Base-by-base conservation (phyloP, 1,140 invertebrate genomes). In the Berghia stephanieae region DNA sequence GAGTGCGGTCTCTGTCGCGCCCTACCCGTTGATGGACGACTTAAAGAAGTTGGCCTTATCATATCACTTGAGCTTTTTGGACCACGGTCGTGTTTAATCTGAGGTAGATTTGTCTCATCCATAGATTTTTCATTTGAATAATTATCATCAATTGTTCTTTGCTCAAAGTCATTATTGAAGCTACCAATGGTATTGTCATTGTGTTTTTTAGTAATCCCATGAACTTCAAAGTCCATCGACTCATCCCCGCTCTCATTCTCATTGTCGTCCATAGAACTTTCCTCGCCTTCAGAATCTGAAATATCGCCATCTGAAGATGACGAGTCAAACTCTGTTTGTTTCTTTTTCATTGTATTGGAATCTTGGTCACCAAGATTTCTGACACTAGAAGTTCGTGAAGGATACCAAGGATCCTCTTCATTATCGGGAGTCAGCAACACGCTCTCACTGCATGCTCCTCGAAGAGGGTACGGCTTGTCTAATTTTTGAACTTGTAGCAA, bases 361-460 rank as follows among this genome's bases (percentile, higher is more conserved):
- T 78, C 82, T 5, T 78, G 75, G 13, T 78, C 43, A 13, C 75
- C 71, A 66, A 84, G n/a, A 24, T 46, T 67, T 24, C 60, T 42
- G 46, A 81, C 43, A 40, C 82, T 83, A 24, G 74, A 60, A 6
- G 79, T 79, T 34, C 67, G 73, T 18, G 44, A 55, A 40, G 77
- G 70, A 43, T 78, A 84, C 16, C 71, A 72, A 43, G 36, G 18
- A 24, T 8, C 27, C 10, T 42, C 18, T 24, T 77, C 71, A 27
- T 16, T 40, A 18, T 74, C 74, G 6, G 67, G 63, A 69, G 55
- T 43, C 24, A 73, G 42, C 40, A 85, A 78, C 27, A 78, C 63
- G 55, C 81, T 79, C 40, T 84, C 86, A 81, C 85, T 87, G 46
- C 79, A 78, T 16, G 85, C 85, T 31, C 78, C 66, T 8, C 83